Evolutionary conservation across 1,140 invertebrate species (phyloP).

Genomic region (Bombus polaris): DNA sequence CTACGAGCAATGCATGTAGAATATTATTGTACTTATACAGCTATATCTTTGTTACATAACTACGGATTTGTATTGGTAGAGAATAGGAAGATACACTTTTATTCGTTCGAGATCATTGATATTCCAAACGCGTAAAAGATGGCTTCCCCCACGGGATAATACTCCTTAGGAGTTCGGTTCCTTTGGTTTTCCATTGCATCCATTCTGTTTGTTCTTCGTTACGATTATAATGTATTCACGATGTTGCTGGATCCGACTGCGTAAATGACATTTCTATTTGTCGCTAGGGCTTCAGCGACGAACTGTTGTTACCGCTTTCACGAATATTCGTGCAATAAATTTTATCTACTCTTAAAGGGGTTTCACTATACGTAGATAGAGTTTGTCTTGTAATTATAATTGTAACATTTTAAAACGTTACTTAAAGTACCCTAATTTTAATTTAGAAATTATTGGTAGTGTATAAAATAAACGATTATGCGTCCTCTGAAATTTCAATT

Average conservation of each 20-base stretch:
- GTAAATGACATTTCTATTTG: slow-evolving; percentile 75
- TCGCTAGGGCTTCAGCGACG: slow-evolving; percentile 52
- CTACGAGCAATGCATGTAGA: not conserved
- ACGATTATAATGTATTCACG: slow-evolving; percentile 30
- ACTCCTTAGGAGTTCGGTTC: slow-evolving; percentile 68
- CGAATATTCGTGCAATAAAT: slow-evolving; percentile 2
- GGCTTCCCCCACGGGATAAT: slow-evolving; percentile 78
- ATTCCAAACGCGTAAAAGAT: slow-evolving; percentile 81
- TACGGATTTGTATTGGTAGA: slow-evolving; percentile 46
- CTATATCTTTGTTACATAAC: not conserved
- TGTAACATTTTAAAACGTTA: no score
- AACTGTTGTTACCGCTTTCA: not conserved
- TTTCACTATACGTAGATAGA: not conserved
- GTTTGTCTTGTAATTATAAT: not conserved
- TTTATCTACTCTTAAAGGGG: not conserved
- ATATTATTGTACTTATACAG: no score
- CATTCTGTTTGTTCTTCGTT: slow-evolving; percentile 16
- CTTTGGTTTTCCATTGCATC: slow-evolving; percentile 28
- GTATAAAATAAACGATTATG: no score
- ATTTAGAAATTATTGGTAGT: no score
- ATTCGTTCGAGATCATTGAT: slow-evolving; percentile 75
- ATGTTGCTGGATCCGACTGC: slow-evolving; percentile 51
- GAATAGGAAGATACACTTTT: slow-evolving; percentile 70
- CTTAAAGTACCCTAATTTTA: no score
- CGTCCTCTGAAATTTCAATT: no score